A percentile compares a stretch with the other conserved stretches of the same genome.
Evolutionary conservation across 2,888 invertebrate species (phyloP).

Genomic region (Drosophila atroscutellata): DNA sequence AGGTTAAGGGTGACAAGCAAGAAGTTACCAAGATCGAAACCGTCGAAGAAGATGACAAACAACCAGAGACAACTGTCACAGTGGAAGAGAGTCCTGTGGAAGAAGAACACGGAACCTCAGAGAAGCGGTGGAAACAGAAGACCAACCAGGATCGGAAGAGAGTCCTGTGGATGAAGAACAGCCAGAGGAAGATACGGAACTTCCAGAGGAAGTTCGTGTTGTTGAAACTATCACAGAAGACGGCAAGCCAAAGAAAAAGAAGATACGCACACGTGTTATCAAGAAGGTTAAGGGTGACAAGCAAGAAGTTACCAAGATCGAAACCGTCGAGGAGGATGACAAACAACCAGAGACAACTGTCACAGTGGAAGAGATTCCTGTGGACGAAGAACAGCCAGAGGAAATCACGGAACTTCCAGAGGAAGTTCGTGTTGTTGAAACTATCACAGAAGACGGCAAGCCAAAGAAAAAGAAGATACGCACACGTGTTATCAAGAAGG

Average conservation of each 20-base stretch:
- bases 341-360: slow-evolving; percentile 45
- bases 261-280: slow-evolving; percentile 61
- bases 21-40: no score
- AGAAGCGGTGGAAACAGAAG: no score
- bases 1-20: no score
- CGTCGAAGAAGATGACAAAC: no score
- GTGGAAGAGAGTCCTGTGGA: no score
- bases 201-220: slow-evolving; percentile 47
- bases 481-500: not conserved
- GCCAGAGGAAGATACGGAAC: slow-evolving; percentile 40
- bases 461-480: slow-evolving; percentile 1
- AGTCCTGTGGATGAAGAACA: slow-evolving; percentile 26
- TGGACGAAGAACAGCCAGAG: not conserved
- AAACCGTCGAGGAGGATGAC: slow-evolving; percentile 56
- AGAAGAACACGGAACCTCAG: no score
- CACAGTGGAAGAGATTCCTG: not conserved
- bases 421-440: not conserved
- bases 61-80: no score
- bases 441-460: not conserved
- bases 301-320: slow-evolving; percentile 63
- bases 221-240: slow-evolving; percentile 45
- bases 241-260: slow-evolving; percentile 51
- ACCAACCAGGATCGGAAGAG: no score
- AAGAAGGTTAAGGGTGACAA: slow-evolving; percentile 62
- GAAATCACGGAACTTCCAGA: not conserved